phyloP scores from a whole-genome alignment of 2,888 invertebrate species.

The Drosophila longiperda region DNA sequence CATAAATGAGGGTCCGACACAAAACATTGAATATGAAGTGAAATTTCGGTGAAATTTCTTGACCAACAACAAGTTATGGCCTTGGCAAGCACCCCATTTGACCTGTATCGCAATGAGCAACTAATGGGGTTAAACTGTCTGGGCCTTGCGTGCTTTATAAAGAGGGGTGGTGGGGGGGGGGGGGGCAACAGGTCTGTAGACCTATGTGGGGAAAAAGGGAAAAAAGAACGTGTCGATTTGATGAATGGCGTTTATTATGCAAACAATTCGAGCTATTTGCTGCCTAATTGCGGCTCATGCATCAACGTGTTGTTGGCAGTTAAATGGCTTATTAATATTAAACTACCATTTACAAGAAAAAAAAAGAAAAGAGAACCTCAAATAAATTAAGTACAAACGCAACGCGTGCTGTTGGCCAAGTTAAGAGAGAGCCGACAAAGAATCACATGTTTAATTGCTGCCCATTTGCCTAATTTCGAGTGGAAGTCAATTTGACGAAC shows the following conservation, averaged over 20 bases:
- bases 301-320: constrained; percentile 72
- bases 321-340: constrained; percentile 79
- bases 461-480: constrained; percentile 67
- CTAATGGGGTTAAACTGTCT: constrained; percentile 49
- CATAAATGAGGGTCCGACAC: background rate
- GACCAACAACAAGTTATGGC: constrained; percentile 18
- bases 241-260: constrained; percentile 78
- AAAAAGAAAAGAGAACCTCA: constrained; percentile 33
- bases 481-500: constrained; percentile 57
- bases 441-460: constrained; percentile 62
- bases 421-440: constrained; percentile 2
- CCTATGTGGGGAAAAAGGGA: constrained; percentile 10
- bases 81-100: constrained; percentile 32
- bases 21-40: constrained; percentile 4
- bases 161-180: background rate
- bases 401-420: constrained; percentile 20
- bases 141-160: constrained; percentile 59
- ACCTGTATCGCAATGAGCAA: constrained; percentile 27
- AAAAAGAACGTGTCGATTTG: constrained; percentile 75
- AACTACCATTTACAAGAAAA: constrained; percentile 46
- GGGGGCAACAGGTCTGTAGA: background rate
- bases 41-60: background rate
- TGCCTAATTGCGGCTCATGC: constrained; percentile 74
- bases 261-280: constrained; percentile 75
- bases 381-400: constrained; percentile 52